Evolutionary conservation across 1,140 invertebrate species (phyloP).

Genomic region (Aphis craccivora): DNA sequence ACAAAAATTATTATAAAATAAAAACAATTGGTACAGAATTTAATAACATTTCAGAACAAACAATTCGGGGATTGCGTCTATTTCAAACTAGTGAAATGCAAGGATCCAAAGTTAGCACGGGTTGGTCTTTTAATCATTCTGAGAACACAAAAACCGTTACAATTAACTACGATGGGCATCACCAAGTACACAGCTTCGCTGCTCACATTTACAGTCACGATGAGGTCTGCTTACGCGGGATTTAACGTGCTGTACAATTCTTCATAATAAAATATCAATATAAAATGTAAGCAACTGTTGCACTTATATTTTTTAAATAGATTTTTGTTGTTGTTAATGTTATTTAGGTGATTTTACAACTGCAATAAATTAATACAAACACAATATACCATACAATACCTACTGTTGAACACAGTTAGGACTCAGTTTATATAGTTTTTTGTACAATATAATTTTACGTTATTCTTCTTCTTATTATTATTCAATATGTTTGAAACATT

Average conservation of each 20-base stretch:
- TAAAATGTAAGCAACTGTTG: background rate
- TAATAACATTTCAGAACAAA: background rate
- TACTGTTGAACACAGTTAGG: background rate
- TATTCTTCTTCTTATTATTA: background rate
- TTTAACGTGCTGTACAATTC: conserved; percentile 21
- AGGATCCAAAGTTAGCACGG: background rate
- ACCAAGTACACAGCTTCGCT: background rate
- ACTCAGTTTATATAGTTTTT: background rate
- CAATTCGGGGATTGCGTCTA: conserved; percentile 25
- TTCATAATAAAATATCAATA: background rate
- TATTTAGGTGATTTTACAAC: background rate
- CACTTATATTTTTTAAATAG: background rate
- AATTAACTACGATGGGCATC: conserved; percentile 4
- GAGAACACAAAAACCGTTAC: conserved; percentile 13
- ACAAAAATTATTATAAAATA: background rate
- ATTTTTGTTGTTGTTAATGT: background rate
- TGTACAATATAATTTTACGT: too few relatives aligned
- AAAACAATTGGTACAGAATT: background rate
- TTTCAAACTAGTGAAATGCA: conserved; percentile 11
- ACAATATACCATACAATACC: background rate
- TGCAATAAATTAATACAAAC: background rate
- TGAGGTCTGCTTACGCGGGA: conserved; percentile 11
- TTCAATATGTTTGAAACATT: background rate
- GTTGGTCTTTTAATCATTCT: background rate
- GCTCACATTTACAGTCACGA: background rate